A percentile compares a stretch with the other conserved stretches of the same genome.
Evolutionary conservation across 1,140 invertebrate species (phyloP).

Genomic region (Bombus confusus): DNA sequence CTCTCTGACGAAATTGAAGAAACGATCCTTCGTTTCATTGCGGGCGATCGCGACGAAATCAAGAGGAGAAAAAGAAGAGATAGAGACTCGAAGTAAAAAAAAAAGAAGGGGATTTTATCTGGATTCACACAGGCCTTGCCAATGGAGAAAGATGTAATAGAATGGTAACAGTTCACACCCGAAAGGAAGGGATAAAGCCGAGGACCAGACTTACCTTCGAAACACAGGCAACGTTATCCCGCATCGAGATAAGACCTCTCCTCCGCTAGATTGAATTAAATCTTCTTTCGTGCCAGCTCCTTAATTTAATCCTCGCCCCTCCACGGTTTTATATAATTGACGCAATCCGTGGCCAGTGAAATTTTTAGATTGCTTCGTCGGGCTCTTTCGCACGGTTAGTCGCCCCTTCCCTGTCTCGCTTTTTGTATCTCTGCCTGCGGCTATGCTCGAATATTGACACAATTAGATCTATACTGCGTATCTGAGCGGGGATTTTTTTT

Average conservation of each 20-base stretch:
- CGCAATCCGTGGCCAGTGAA: slow-evolving; percentile 7
- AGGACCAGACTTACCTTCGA: slow-evolving; percentile 55
- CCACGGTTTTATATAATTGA: slow-evolving; percentile 45
- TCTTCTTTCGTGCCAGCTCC: slow-evolving; percentile 36
- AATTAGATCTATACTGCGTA: background rate
- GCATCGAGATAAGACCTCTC: slow-evolving; percentile 51
- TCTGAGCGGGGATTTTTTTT: background rate
- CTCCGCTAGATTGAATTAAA: slow-evolving; percentile 60
- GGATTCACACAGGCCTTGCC: slow-evolving; percentile 41
- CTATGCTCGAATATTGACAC: background rate
- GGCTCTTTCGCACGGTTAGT: background rate
- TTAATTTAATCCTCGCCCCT: slow-evolving; percentile 32
- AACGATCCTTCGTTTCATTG: slow-evolving; percentile 49
- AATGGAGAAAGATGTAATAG: slow-evolving; percentile 59
- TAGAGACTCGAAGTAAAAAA: no score
- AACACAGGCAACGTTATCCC: slow-evolving; percentile 59
- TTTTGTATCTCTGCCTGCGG: background rate
- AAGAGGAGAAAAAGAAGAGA: background rate
- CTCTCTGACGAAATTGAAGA: slow-evolving; percentile 65
- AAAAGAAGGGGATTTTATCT: slow-evolving; percentile 54
- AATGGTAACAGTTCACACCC: slow-evolving; percentile 57
- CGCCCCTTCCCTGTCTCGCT: background rate
- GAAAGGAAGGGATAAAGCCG: slow-evolving; percentile 50
- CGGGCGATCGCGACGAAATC: slow-evolving; percentile 53
- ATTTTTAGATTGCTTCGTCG: slow-evolving; percentile 33